Evolutionary conservation across 2,797 vertebrate genomes (phyloP).

Genomic region (Molossus molossus): DNA sequence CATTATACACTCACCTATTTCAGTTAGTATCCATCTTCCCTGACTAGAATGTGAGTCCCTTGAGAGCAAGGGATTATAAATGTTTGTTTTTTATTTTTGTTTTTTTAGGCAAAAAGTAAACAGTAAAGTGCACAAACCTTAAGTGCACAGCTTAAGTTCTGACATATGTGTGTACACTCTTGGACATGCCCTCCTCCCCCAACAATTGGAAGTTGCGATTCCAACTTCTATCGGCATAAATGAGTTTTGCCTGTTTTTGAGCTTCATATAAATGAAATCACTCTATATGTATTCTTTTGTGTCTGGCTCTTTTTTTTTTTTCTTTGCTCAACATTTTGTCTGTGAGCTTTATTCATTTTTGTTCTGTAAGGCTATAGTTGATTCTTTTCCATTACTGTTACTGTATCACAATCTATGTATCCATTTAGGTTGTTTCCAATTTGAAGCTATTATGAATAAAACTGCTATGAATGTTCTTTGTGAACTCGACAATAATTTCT

Average conservation of each 20-base stretch:
- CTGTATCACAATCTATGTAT: slow-evolving; percentile 25
- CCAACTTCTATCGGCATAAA: background rate
- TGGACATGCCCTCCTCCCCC: background rate
- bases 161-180: background rate
- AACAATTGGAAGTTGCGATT: background rate
- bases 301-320: background rate
- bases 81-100: background rate
- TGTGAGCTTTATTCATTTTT: slow-evolving; percentile 45
- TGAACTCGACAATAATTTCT: background rate
- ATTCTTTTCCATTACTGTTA: slow-evolving; percentile 22
- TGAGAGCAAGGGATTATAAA: background rate
- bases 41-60: slow-evolving; percentile 30
- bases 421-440: slow-evolving; percentile 47
- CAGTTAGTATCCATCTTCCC: background rate
- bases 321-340: slow-evolving; percentile 44
- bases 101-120: slow-evolving; percentile 20
- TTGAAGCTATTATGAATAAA: slow-evolving; percentile 54
- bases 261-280: slow-evolving; percentile 41
- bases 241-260: slow-evolving; percentile 21
- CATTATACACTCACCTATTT: background rate
- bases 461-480: background rate
- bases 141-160: slow-evolving; percentile 22
- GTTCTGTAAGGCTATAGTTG: background rate
- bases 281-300: background rate
- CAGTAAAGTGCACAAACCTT: background rate